Evolutionary conservation across 2,113 vertebrate genomes (phyloP), one percentile per base, ranked within the genome.

Genomic region (Ondatra zibethicus): DNA sequence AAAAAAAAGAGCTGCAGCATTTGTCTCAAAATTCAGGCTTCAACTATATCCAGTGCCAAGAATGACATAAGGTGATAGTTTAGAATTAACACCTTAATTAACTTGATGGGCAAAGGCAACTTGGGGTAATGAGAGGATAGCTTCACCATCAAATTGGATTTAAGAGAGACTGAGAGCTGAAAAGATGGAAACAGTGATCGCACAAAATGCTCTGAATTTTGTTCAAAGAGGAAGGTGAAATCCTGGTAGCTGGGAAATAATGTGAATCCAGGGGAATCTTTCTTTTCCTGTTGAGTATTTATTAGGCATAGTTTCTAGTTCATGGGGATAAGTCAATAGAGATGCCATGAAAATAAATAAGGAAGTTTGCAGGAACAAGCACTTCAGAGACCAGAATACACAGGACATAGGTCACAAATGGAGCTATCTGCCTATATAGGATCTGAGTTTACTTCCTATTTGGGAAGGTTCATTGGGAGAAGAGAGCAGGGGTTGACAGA

Each of bases 281-380:
- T 66, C 10, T 68, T 36, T 87, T 73, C 25, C 75, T 86, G 36
- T 7, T 65, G 70, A 61, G 1, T 27, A 66, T 91, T 72, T 50
- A 63, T 89, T 70, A 93, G 55, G 4, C 19, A 91, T 73, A 47
- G 90, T 76, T 92, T 93, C 45, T 86, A 92, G 27, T 66, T 86
- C 33, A 89, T 27, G 29, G 58, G 80, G 81, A 66, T 50, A 12
- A 72, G 31, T 3, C 21, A 58, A 45, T 36, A 91, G 58, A 63
- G 11, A 90, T 58, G 58, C 29, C 13, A 19, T 65, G 27, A 47
- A 84, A 88, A n/a, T 9, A 90, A 89, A 36, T 5, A 19, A 1
- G 5, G 12, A n/a, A 55, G 92, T 7, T 21, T 90, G 0, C 31
- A 82, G 61, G 12, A 50, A 8, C 70, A 72, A 66, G 29, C 23